A percentile compares a stretch with the other conserved stretches of the same genome.
phyloP scores from a whole-genome alignment of 2,888 invertebrate genomes.

The Imbricaverruca yamaguchii region DNA sequence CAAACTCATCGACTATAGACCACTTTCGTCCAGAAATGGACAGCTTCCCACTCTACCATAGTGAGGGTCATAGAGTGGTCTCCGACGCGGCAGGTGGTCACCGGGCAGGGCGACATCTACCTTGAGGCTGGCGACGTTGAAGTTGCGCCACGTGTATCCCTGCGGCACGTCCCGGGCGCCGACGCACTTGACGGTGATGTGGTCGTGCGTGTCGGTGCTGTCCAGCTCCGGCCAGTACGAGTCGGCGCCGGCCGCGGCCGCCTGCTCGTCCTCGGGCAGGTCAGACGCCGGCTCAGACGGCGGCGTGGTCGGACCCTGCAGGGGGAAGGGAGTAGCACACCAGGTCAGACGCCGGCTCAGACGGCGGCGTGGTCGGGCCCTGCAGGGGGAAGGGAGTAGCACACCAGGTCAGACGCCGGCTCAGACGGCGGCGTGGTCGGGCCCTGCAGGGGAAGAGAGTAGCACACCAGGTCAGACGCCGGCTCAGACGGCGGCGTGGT shows the following conservation, averaged over 20 bases:
- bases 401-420: too few species aligned
- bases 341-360: too few species aligned
- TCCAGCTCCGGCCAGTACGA: slow-evolving; percentile 32
- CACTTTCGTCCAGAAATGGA: too few species aligned
- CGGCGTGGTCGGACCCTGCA: neutral
- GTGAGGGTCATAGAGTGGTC: too few species aligned
- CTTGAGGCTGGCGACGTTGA: neutral
- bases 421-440: too few species aligned
- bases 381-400: too few species aligned
- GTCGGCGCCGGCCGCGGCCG: neutral
- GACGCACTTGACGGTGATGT: slow-evolving; percentile 30
- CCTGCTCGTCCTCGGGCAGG: neutral
- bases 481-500: too few species aligned
- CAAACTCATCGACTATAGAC: too few species aligned
- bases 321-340: neutral
- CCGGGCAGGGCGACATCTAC: neutral
- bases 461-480: too few species aligned
- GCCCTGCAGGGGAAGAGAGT: too few species aligned
- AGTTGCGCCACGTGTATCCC: neutral
- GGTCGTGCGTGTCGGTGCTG: slow-evolving; percentile 29
- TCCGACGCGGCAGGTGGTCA: neutral
- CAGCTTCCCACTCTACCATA: too few species aligned
- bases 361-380: too few species aligned
- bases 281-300: neutral
- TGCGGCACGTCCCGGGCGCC: neutral